Evolutionary conservation across 2,797 vertebrate species (phyloP), one percentile per base, ranked within the genome.

Genomic region (Typhlichthys subterraneus): DNA sequence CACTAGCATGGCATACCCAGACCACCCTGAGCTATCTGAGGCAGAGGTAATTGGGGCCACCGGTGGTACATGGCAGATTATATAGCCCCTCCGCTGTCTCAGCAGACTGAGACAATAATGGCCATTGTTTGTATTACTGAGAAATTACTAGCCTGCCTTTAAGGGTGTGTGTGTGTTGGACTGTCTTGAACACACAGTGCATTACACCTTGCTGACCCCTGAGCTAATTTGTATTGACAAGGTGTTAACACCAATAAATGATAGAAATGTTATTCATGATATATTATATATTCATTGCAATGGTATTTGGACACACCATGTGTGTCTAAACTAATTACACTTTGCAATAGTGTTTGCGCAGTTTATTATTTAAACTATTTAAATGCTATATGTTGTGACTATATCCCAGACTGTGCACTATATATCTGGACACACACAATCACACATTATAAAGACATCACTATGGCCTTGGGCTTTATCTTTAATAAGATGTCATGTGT

Each of bases 31-130:
- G 56, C 52, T 67, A 59, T 73, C 68, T 82, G 69, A 72, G 72
- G 75, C 55, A 61, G 72, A 50, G 69, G 68, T 84, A 84, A 87
- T 78, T 78, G 81, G 31, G 51, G 73, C 65, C 74, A 67, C 59
- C 53, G 53, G 13, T 66, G 85, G 72, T 71, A 73, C 71, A 33
- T 80, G 71, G 73, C 70, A 72, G 78, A 80, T 85, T 86, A 82
- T 87, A 88, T 80, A 63, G 67, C 66, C 58, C 73, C 63, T 86
- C 78, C 80, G 84, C 86, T 83, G 77, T 76, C 65, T 50, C 56
- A 75, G 72, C 71, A 61, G 69, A 68, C 75, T 82, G 73, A 55
- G 71, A 65, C 49, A 59, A 73, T 84, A 86, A 83, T 61, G 52
- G 59, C 59, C 70, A 70, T 70, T 80, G 77, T 84, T 85, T 85